Evolutionary conservation across 1,140 invertebrate species (phyloP).

Genomic region (Ceratitis capitata): DNA sequence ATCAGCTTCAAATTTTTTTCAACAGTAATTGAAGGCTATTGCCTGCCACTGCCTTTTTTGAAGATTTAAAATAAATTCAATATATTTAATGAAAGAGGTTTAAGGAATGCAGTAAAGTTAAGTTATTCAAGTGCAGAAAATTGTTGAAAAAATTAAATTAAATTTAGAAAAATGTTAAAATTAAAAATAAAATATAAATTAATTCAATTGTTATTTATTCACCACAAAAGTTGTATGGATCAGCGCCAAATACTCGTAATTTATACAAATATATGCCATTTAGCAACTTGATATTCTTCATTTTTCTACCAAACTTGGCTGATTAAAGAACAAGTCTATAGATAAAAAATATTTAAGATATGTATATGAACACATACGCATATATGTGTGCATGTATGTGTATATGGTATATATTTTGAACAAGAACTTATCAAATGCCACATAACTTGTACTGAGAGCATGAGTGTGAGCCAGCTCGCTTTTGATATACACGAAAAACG

Average conservation of each 20-base stretch:
- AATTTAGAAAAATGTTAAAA: too few species aligned
- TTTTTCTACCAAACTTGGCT: not conserved
- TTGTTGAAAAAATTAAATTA: not conserved
- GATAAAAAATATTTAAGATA: too few species aligned
- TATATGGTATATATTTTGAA: not conserved
- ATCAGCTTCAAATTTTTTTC: not conserved
- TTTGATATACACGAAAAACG: conserved; percentile 16
- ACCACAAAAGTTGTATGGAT: not conserved
- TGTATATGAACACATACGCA: too few species aligned
- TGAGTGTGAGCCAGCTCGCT: not conserved
- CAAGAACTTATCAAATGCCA: not conserved
- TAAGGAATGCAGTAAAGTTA: not conserved
- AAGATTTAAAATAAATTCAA: conserved; percentile 5
- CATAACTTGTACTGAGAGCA: not conserved
- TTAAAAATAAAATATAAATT: not conserved
- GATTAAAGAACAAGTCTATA: not conserved
- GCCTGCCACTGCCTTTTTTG: not conserved
- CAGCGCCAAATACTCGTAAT: not conserved
- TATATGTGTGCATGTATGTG: not conserved
- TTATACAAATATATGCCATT: not conserved
- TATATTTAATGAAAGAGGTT: not conserved
- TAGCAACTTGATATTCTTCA: conserved; percentile 10
- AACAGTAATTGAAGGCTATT: conserved; percentile 17
- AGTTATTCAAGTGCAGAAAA: not conserved
- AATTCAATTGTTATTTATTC: not conserved